Conservation (phyloP, 2,888 invertebrate genomes). For the Halictus quadricinctus region DNA sequence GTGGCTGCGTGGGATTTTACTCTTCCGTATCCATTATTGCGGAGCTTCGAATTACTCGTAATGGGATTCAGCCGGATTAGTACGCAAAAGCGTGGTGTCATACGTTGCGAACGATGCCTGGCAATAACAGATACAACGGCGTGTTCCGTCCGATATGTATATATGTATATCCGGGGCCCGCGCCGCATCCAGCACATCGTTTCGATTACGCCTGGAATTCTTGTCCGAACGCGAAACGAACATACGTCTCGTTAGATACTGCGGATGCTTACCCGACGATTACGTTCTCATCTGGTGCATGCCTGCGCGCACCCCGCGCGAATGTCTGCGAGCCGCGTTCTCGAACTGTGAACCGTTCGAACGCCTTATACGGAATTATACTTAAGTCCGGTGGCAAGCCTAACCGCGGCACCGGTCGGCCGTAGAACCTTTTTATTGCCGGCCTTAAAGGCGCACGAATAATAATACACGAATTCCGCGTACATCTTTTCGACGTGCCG, state of each 20-base stretch:
- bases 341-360: slow-evolving; percentile 73
- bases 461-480: slow-evolving; percentile 70
- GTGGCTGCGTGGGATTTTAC: slow-evolving; percentile 34
- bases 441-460: slow-evolving; percentile 72
- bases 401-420: slow-evolving; percentile 61
- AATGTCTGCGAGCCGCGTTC: slow-evolving; percentile 40
- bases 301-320: slow-evolving; percentile 21
- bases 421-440: slow-evolving; percentile 67
- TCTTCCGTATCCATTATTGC: slow-evolving; percentile 64
- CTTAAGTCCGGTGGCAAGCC: slow-evolving; percentile 49
- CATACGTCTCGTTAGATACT: slow-evolving; percentile 71
- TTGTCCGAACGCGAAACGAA: slow-evolving; percentile 63
- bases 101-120: slow-evolving; percentile 47
- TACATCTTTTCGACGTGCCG: slow-evolving; percentile 51
- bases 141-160: slow-evolving; percentile 56
- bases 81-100: slow-evolving; percentile 65
- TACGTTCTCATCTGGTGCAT: slow-evolving; percentile 60
- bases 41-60: slow-evolving; percentile 70
- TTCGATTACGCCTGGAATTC: slow-evolving; percentile 60
- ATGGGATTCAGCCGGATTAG: slow-evolving; percentile 75
- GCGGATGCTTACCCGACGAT: slow-evolving; percentile 73
- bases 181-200: slow-evolving; percentile 4
- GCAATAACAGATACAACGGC: slow-evolving; percentile 57
- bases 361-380: slow-evolving; percentile 71
- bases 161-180: slow-evolving; percentile 43